phyloP scores from a whole-genome alignment of 1,140 invertebrate species.

The Eufriesea mexicana region DNA sequence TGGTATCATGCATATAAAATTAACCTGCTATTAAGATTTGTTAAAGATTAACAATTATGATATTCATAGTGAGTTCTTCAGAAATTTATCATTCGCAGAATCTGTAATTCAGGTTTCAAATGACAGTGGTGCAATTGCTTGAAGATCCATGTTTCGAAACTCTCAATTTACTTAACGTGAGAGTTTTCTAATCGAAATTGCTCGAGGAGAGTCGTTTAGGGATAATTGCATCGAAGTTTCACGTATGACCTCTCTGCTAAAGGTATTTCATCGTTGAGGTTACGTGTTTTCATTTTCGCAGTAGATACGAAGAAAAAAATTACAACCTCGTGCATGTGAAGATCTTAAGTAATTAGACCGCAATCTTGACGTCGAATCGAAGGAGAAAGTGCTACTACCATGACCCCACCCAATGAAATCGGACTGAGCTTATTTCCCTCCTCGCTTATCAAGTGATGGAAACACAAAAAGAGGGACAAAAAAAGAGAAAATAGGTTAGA shows the following conservation, averaged over 20 bases:
- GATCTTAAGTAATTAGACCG: constrained; percentile 33
- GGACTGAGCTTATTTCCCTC: not conserved
- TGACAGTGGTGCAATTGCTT: not conserved
- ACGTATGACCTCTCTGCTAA: too few species aligned
- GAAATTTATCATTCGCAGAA: not conserved
- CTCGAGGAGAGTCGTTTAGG: not conserved
- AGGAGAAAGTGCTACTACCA: not conserved
- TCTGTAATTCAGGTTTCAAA: not conserved
- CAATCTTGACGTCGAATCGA: not conserved
- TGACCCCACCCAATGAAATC: constrained; percentile 4
- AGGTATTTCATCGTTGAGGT: not conserved
- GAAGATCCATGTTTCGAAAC: not conserved
- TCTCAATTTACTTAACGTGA: not conserved
- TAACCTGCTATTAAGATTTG: not conserved
- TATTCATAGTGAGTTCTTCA: not conserved
- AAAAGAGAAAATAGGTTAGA: constrained; percentile 21
- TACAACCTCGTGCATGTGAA: not conserved
- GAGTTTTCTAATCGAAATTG: not conserved
- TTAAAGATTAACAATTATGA: not conserved
- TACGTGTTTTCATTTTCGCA: not conserved
- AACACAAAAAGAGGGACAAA: not conserved
- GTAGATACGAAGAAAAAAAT: not conserved
- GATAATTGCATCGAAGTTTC: not conserved
- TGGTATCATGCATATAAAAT: not conserved
- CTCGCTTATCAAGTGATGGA: constrained; percentile 17